Percentiles rank a stretch among this genome's conserved stretches.
Evolutionary conservation across 2,888 invertebrate genomes (phyloP).

Genomic region (Silvanus unidentatus): DNA sequence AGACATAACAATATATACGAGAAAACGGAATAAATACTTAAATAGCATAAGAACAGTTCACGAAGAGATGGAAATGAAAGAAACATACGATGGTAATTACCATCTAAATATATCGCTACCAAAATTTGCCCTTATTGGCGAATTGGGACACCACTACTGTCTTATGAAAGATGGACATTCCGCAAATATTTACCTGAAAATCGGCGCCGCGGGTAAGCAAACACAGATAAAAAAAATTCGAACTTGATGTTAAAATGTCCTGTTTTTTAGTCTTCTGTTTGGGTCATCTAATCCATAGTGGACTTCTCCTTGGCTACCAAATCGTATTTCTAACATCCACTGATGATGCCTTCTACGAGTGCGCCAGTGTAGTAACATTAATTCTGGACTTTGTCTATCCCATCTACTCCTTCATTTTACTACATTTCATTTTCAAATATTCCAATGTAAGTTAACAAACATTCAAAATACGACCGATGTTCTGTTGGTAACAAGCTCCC

Average conservation of each 20-base stretch:
- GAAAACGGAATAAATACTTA: slow-evolving; percentile 43
- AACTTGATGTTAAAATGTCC: too few relatives aligned
- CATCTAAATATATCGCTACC: slow-evolving; percentile 44
- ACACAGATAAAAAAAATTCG: background rate
- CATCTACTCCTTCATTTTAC: slow-evolving; percentile 66
- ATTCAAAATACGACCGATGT: background rate
- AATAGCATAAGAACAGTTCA: slow-evolving; percentile 24
- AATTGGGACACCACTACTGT: slow-evolving; percentile 55
- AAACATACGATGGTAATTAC: slow-evolving; percentile 30
- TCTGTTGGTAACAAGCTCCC: slow-evolving; percentile 3
- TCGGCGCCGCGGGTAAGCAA: slow-evolving; percentile 62
- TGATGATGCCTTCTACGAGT: slow-evolving; percentile 52
- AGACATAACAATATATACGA: slow-evolving; percentile 57
- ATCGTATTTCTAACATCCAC: slow-evolving; percentile 55
- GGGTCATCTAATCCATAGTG: slow-evolving; percentile 70
- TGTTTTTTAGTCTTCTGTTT: slow-evolving; percentile 70
- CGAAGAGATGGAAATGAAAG: slow-evolving; percentile 29
- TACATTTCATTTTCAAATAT: slow-evolving; percentile 77
- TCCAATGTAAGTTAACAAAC: slow-evolving; percentile 58
- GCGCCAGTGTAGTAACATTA: slow-evolving; percentile 56
- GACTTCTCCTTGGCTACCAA: slow-evolving; percentile 63
- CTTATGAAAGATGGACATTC: slow-evolving; percentile 65
- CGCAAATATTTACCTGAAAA: slow-evolving; percentile 67
- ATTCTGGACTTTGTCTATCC: slow-evolving; percentile 65
- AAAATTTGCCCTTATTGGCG: slow-evolving; percentile 37